A percentile compares a stretch with the other conserved stretches of the same genome.
These are phyloP conservation scores for Melanotaenia trifasciata DNA, from an alignment of 2,797 vertebrate species.

Conservation along the genomic window DNA sequence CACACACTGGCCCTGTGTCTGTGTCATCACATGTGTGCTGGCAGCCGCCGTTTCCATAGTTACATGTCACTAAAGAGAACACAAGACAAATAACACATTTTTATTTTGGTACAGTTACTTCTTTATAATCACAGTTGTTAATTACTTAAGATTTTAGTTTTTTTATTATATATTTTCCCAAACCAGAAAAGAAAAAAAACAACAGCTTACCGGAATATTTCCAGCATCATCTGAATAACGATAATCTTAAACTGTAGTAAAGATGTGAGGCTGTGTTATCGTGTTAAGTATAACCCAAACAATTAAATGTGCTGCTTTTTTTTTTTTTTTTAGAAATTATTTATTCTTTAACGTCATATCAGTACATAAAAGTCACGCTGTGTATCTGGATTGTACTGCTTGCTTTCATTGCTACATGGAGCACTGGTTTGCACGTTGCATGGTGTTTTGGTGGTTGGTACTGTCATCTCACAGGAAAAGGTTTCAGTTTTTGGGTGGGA, in stretches of 20 bases:
- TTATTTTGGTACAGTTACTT: not conserved
- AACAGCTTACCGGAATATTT: not conserved
- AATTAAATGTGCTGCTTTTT: too few relatives aligned
- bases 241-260: too few relatives aligned
- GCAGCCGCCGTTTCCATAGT: conserved; percentile 99
- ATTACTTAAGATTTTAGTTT: too few relatives aligned
- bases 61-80: conserved; percentile 93
- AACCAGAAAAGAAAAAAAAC: not conserved
- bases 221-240: not conserved
- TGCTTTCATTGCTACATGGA: not conserved
- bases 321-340: not conserved
- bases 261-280: not conserved
- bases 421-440: not conserved
- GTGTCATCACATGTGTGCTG: conserved; percentile 98
- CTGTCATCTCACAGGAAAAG: not conserved
- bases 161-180: too few relatives aligned
- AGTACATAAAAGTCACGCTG: too few relatives aligned
- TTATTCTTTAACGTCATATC: not conserved
- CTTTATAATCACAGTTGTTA: not conserved
- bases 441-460: not conserved
- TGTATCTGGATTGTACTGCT: not conserved
- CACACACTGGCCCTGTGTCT: conserved; percentile 91
- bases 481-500: too few relatives aligned
- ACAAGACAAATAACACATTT: conserved; percentile 15
- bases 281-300: not conserved